Evolutionary conservation across 2,113 vertebrate species (phyloP).

Genomic region (Cervus canadensis): DNA sequence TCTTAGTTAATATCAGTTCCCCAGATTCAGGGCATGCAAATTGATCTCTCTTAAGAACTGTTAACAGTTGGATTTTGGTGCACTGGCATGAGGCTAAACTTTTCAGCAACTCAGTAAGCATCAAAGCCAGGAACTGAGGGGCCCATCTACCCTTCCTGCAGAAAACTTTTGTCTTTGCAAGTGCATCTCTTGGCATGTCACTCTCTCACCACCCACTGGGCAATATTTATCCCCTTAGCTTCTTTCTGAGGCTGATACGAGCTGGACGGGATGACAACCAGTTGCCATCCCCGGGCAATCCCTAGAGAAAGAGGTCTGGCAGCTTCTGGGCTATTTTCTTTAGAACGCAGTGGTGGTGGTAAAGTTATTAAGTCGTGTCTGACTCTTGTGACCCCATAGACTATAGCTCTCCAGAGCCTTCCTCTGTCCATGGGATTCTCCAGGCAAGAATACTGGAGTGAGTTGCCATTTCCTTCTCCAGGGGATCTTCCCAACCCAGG

Average conservation of each 20-base stretch:
- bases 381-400: neutral
- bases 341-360: neutral
- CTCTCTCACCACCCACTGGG: neutral
- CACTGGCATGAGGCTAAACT: neutral
- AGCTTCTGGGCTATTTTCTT: neutral
- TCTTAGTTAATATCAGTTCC: neutral
- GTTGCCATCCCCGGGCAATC: neutral
- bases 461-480: neutral
- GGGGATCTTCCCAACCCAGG: neutral
- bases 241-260: neutral
- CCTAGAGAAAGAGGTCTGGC: neutral
- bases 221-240: neutral
- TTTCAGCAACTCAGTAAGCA: neutral
- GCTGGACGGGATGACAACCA: neutral
- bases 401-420: neutral
- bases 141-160: neutral
- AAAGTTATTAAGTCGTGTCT: fast-evolving
- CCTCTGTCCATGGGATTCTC: neutral
- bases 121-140: neutral
- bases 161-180: neutral
- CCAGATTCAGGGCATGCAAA: neutral
- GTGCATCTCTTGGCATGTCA: neutral
- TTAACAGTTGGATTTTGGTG: neutral
- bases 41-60: neutral
- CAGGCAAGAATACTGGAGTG: neutral